These are phyloP conservation scores for Mnemiopsis leidyi DNA, from an alignment of 37 sponge, comb jelly and placozoan species.

Conservation along the genomic window DNA sequence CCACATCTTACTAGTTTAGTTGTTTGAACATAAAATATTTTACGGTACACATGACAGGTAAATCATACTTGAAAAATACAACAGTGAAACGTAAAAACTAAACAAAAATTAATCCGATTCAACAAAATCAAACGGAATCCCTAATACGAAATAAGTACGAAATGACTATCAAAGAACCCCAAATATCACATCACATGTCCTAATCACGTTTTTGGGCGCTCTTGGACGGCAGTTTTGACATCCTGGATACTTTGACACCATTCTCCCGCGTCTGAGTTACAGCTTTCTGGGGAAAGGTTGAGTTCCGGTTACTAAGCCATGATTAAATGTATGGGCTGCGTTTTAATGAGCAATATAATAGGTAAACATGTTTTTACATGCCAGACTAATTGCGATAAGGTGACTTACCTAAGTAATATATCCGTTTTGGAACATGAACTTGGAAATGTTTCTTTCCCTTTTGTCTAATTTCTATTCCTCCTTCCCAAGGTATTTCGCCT, in stretches of 20 bases:
- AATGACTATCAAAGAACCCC: not conserved
- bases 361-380: no score
- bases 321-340: no score
- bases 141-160: not conserved
- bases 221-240: not conserved
- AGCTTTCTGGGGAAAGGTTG: not conserved
- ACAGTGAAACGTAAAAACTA: not conserved
- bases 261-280: not conserved
- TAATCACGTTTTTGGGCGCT: not conserved
- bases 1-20: no score
- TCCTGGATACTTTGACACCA: not conserved
- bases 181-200: not conserved
- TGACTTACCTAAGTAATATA: constrained; percentile 37
- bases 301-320: no score
- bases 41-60: not conserved
- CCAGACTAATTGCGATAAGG: no score
- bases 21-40: not conserved
- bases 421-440: not conserved
- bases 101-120: not conserved
- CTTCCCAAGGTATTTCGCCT: constrained; percentile 38
- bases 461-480: not conserved
- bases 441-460: not conserved
- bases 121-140: not conserved
- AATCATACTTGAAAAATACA: not conserved
- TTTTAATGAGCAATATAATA: no score